Evolutionary conservation across 2,797 vertebrate species (phyloP).

Genomic region (Clarias pachynema): DNA sequence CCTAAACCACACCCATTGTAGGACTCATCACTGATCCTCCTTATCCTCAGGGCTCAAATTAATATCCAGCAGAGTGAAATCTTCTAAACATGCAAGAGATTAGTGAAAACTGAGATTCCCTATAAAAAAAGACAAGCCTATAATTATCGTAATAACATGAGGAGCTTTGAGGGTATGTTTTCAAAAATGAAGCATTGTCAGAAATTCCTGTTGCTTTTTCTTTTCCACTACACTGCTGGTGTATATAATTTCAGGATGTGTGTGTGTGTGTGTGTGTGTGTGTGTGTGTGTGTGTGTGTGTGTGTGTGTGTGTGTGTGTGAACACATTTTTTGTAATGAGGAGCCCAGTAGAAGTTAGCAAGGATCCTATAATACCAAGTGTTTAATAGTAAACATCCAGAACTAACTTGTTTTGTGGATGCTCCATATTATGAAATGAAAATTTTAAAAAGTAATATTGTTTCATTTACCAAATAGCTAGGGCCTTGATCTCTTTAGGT

Average conservation of each 20-base stretch:
- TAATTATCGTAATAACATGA: not conserved
- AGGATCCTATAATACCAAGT: not conserved
- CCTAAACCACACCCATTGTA: not conserved
- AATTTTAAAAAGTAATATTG: not conserved
- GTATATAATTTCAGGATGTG: not conserved
- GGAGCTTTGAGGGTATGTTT: not conserved
- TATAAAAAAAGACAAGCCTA: not conserved
- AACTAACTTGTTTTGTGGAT: not conserved
- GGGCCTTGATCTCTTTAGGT: not conserved
- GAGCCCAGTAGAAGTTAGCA: not conserved
- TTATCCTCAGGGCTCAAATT: conserved; percentile 5
- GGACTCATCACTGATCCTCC: conserved; percentile 40
- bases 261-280: not conserved
- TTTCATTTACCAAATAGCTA: not conserved
- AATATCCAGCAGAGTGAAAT: not conserved
- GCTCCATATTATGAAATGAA: not conserved
- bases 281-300: not conserved
- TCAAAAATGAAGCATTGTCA: not conserved
- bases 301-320: not conserved
- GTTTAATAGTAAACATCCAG: not conserved
- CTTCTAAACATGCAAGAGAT: conserved; percentile 4
- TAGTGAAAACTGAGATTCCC: not conserved
- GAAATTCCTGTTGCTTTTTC: not conserved
- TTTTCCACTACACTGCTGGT: not conserved
- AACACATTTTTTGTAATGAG: not conserved